A percentile compares a stretch with the other conserved stretches of the same genome.
phyloP scores from a whole-genome alignment of 2,888 invertebrate species.

The Agelastica alni region DNA sequence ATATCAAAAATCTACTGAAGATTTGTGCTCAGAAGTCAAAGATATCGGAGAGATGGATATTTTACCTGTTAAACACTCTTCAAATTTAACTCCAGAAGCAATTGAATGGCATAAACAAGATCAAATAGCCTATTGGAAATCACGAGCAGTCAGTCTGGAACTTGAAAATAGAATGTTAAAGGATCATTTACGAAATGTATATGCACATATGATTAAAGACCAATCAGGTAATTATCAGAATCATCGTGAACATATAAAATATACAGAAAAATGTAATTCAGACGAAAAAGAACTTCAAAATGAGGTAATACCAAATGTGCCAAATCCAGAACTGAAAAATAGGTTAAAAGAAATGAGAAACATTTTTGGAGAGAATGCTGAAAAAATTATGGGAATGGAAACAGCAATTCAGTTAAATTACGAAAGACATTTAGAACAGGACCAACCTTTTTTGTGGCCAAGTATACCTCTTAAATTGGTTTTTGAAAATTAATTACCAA shows the following conservation, averaged over 20 bases:
- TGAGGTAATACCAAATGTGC: conserved; percentile 49
- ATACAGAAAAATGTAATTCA: conserved; percentile 21
- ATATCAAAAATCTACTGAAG: conserved; percentile 37
- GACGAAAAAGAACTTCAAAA: conserved; percentile 43
- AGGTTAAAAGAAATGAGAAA: conserved; percentile 55
- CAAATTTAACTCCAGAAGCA: conserved; percentile 42
- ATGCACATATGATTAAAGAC: conserved; percentile 45
- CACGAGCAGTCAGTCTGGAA: conserved; percentile 62
- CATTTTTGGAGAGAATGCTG: conserved; percentile 69
- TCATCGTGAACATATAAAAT: conserved; percentile 27
- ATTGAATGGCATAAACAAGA: conserved; percentile 61
- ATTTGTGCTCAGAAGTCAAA: conserved; percentile 43
- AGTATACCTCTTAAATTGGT: conserved; percentile 51
- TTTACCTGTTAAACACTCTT: conserved; percentile 27
- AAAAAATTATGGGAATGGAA: conserved; percentile 74
- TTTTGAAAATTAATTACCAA: too few relatives aligned
- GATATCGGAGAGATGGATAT: conserved; percentile 46
- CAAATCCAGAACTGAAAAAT: conserved; percentile 49
- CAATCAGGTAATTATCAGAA: conserved; percentile 32
- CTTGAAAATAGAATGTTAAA: conserved; percentile 64
- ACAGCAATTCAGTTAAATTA: conserved; percentile 69
- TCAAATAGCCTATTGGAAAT: conserved; percentile 66
- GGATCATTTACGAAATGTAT: conserved; percentile 56
- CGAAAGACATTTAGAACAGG: conserved; percentile 61
- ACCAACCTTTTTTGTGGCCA: conserved; percentile 72